Base-by-base conservation (phyloP, 2,797 vertebrate species). In the Neomorphus geoffroyi region DNA sequence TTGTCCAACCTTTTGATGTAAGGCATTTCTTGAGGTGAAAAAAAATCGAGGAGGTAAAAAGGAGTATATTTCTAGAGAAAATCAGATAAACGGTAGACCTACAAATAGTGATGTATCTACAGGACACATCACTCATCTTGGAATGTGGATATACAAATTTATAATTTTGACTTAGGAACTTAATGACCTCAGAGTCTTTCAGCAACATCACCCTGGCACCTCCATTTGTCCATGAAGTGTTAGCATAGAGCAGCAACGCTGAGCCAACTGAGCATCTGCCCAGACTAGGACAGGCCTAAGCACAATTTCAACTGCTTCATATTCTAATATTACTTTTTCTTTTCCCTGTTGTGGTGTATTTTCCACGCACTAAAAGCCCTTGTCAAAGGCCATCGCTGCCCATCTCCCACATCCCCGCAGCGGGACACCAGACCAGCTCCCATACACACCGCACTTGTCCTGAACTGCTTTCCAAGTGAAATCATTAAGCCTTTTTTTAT, bases 401-500 rank as follows among this genome's bases (percentile, higher is more conserved):
- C 54, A 80, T 32, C 45, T 65, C 57, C 43, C 27, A 62, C 1
- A 5, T 35, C 60, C 67, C 81, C 16, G 0, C 33, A 64, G 32
- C 61, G 48, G 61, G 88, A 71, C 30, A 35, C 41, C 43, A 53
- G 27, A 65, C 21, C 16, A 67, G 66, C 32, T 62, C 61, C 57
- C 1, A 2, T 30, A 14, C 26, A 35, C 2, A 3, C 56, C 81
- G 74, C 69, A 73, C 93, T 94, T 90, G 73, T 89, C 67, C 78
- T 88, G 77, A 94, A 89, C 73, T 90, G 75, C 71, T 37, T 93
- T 83, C 67, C 86, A 93, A 69, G 2, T 79, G 71, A 92, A 92
- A 86, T 77, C 64, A 66, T 75, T 73, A 92, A 90, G 62, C 80
- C 73, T 72, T 85, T 71, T 94, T 94, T 94, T 96, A 92, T 96